Evolutionary conservation across 2,797 vertebrate genomes (phyloP), one percentile per base, ranked within the genome.

Genomic region (Brotula barbata): DNA sequence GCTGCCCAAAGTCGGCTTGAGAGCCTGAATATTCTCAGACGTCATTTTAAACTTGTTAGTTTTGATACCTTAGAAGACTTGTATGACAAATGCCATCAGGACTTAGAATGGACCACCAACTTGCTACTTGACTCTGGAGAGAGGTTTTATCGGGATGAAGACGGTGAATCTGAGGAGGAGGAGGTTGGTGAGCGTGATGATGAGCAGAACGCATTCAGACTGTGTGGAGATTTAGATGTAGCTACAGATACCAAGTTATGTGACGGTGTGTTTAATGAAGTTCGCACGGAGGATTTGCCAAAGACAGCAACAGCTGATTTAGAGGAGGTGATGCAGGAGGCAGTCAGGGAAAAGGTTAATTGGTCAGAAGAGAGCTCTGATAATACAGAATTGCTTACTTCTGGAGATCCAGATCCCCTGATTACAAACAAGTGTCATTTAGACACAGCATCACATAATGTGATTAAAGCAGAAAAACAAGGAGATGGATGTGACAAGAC

Each of bases 71-170:
- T 99, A 52, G 94, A 96, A 70, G 96, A 99, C 86, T 87, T 99
- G 43, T 98, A 95, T 81, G 94, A 98, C 77, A 95, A 95, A 77
- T 99, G 97, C 81, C 92, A 96, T 69, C 93, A 93, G 77, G 95
- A 99, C 83, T 88, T 99, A 58, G 92, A 95, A 51, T 99, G 97
- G 97, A 90, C 94, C 45, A 97, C 92, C 40, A 96, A 97, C 75
- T 82, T 99, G 57, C 87, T 99, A 45, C 87, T 99, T 76, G 97
- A 99, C 81, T 99, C 96, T n/a, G 94, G 93, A 65, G 94, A 95
- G 79, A 93, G 91, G 76, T 89, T 98, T 45, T 85, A 88, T 70
- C 92, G 86, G 75, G 91, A 92, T 12, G 89, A 91, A 21, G 90
- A 92, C 16, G 78, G 72, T 15, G 88, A 83, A 13, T 25, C 20